These are phyloP conservation scores for Byasa hedistus DNA, from an alignment of 2,888 invertebrate species.

Conservation along the genomic window DNA sequence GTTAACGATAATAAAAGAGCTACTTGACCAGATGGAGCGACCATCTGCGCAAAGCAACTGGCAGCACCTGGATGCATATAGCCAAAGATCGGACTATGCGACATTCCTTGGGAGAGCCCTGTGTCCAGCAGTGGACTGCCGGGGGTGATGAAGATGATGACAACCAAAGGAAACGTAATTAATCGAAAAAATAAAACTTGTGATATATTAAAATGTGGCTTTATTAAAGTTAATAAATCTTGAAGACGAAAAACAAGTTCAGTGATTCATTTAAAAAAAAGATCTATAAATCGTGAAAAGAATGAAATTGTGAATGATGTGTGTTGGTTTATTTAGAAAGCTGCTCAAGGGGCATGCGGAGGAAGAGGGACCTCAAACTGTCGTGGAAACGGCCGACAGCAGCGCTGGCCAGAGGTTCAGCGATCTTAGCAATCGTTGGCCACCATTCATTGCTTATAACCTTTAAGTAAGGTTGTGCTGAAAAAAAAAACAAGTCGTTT, in stretches of 20 bases:
- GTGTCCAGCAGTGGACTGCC: too few relatives aligned
- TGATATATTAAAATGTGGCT: not conserved
- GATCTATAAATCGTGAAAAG: not conserved
- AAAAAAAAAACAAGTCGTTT: not conserved
- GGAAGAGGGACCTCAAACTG: not conserved
- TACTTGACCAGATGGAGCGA: too few relatives aligned
- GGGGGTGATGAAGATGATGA: too few relatives aligned
- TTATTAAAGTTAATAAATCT: not conserved
- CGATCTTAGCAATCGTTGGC: conserved; percentile 6
- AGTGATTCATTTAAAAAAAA: not conserved
- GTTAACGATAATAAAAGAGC: too few relatives aligned
- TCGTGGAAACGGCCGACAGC: conserved; percentile 1
- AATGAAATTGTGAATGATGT: not conserved
- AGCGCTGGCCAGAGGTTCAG: not conserved
- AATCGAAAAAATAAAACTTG: not conserved
- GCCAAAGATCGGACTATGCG: too few relatives aligned
- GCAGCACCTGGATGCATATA: too few relatives aligned
- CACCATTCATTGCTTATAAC: conserved; percentile 1
- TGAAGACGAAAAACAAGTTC: not conserved
- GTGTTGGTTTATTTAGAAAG: not conserved
- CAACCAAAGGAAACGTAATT: not conserved
- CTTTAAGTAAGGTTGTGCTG: conserved; percentile 10
- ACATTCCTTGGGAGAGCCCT: too few relatives aligned
- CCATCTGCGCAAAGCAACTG: too few relatives aligned
- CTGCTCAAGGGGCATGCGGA: conserved; percentile 11